Evolutionary conservation across 2,113 vertebrate species (phyloP).

Genomic region (Xenopus borealis): DNA sequence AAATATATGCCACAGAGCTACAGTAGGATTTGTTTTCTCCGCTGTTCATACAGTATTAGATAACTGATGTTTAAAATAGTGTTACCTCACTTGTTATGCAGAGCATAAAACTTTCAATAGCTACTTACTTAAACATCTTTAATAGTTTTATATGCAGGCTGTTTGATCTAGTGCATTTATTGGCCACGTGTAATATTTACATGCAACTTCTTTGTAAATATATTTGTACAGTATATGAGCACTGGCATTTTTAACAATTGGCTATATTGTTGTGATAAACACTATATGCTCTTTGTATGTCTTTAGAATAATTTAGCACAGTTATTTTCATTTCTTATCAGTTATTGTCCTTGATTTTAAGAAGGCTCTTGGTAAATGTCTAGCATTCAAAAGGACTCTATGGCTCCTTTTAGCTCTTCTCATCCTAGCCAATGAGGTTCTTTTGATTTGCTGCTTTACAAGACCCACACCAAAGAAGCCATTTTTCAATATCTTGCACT

Average conservation of each 20-base stretch:
- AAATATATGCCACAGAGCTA: conserved; percentile 12
- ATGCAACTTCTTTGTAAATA: conserved; percentile 14
- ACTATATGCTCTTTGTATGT: not conserved
- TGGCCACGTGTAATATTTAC: conserved; percentile 23
- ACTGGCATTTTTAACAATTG: conserved; percentile 20
- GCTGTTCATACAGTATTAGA: conserved; percentile 4
- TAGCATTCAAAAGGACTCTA: too few relatives aligned
- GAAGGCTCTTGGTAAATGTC: too few relatives aligned
- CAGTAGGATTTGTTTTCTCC: not conserved
- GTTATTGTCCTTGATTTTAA: too few relatives aligned
- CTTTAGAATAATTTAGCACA: not conserved
- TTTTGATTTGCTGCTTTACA: too few relatives aligned
- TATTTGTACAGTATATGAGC: conserved; percentile 19
- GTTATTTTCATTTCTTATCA: too few relatives aligned
- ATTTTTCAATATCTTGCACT: too few relatives aligned
- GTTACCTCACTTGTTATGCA: conserved; percentile 21
- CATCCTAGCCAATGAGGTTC: too few relatives aligned
- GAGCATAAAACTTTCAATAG: conserved; percentile 37
- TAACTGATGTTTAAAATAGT: conserved; percentile 34
- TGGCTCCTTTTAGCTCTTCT: too few relatives aligned
- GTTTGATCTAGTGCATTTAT: conserved; percentile 35
- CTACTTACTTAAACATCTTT: conserved; percentile 40
- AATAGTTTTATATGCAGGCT: conserved; percentile 30
- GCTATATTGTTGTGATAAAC: not conserved
- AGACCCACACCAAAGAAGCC: too few relatives aligned